Conservation (phyloP, 2,888 invertebrate species). For the Chaitophorus viminalis region DNA sequence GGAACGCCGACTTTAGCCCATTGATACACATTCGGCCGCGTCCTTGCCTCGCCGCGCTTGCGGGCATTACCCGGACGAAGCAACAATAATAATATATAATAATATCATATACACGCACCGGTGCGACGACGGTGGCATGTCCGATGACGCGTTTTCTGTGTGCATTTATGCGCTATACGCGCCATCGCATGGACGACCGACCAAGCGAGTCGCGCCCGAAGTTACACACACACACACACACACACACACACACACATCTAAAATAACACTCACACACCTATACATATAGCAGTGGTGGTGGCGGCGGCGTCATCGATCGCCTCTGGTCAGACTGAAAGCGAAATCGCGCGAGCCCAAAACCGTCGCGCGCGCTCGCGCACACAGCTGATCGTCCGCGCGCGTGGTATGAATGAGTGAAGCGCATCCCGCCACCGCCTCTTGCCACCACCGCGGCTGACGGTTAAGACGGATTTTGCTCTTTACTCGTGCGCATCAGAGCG, state of each 20-base stretch:
- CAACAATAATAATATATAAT: too few relatives aligned
- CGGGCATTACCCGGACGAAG: neutral
- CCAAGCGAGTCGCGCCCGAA: constrained; percentile 54
- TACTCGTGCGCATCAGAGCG: constrained; percentile 64
- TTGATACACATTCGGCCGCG: constrained; percentile 46
- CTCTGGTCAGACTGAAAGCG: constrained; percentile 55
- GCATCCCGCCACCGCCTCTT: too few relatives aligned
- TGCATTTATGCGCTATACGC: constrained; percentile 21
- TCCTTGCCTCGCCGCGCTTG: constrained; percentile 19
- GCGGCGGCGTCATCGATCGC: constrained; percentile 44
- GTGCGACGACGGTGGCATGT: neutral
- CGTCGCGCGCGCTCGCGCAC: neutral
- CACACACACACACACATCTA: neutral
- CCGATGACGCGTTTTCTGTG: constrained; percentile 47
- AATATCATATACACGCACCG: neutral
- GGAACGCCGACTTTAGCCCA: neutral
- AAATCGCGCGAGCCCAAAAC: constrained; percentile 45
- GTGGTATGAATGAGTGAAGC: constrained; percentile 53
- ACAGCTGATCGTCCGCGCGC: constrained; percentile 27
- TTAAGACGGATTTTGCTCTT: constrained; percentile 66
- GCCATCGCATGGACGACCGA: constrained; percentile 48
- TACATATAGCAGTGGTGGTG: neutral
- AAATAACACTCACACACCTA: too few relatives aligned
- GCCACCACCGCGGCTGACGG: constrained; percentile 62
- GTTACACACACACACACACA: neutral